These are phyloP conservation scores for Notocelia uddmanniana DNA, from an alignment of 2,888 invertebrate genomes.

Conservation along the genomic window DNA sequence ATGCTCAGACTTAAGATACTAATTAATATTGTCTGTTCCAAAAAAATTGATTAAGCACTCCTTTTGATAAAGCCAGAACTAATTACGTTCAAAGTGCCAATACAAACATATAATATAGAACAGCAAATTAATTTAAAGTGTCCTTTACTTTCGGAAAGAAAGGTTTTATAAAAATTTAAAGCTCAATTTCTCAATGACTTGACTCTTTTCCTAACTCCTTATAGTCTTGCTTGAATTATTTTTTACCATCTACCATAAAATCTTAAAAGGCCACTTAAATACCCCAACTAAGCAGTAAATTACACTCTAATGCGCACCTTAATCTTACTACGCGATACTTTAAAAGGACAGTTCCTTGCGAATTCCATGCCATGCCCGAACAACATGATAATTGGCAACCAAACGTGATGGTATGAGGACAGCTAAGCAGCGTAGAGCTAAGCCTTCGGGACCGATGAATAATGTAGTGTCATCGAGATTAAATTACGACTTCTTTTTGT, in stretches of 20 bases:
- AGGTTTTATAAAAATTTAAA: no score
- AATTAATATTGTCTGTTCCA: no score
- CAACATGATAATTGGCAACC: background rate
- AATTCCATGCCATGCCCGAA: background rate
- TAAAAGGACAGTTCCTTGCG: background rate
- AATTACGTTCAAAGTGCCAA: no score
- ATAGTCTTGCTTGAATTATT: background rate
- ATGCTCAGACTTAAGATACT: no score
- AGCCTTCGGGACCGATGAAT: background rate
- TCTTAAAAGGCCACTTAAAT: constrained; percentile 1
- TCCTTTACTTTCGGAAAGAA: no score
- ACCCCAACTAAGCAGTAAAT: constrained; percentile 2
- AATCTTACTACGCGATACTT: background rate
- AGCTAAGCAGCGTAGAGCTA: background rate
- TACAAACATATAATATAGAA: no score
- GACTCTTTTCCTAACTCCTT: no score
- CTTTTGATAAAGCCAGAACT: no score
- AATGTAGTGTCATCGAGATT: background rate
- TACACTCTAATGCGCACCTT: constrained; percentile 5
- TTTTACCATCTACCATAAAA: background rate
- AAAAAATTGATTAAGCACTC: no score
- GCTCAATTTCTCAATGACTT: no score
- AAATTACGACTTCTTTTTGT: background rate
- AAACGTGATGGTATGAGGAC: constrained; percentile 1
- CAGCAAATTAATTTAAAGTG: no score